Conservation (phyloP, 2,113 vertebrate genomes). For the Hippolais icterina region DNA sequence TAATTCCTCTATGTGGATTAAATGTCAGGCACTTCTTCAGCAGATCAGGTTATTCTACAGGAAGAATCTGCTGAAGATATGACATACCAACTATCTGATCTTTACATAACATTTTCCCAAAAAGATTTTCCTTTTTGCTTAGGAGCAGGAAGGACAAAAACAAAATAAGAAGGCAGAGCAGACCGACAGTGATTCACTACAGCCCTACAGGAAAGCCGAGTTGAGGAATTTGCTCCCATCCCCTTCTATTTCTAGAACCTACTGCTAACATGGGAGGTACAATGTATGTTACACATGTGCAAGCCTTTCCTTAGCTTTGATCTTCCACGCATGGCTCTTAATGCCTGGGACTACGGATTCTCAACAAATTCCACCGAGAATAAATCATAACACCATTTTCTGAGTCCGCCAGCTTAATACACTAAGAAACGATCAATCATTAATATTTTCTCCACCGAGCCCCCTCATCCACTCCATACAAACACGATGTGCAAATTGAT, state of each 20-base stretch:
- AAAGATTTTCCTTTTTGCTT: background rate
- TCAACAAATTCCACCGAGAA: background rate
- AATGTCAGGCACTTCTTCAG: background rate
- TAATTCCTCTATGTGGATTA: background rate
- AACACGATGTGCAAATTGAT: background rate
- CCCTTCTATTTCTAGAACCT: slow-evolving; percentile 22
- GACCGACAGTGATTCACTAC: slow-evolving; percentile 17
- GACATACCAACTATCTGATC: background rate
- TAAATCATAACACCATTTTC: background rate
- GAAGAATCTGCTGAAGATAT: background rate
- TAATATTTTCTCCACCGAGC: background rate
- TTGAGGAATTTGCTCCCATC: background rate
- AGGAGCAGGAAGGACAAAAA: slow-evolving; percentile 27
- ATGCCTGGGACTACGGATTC: background rate
- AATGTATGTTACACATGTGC: background rate
- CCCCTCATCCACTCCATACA: background rate
- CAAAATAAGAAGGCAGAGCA: background rate
- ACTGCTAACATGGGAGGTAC: background rate
- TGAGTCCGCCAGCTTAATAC: background rate
- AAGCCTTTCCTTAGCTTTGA: background rate
- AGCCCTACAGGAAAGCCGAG: background rate
- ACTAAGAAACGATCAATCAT: background rate
- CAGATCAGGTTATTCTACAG: background rate
- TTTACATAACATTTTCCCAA: background rate
- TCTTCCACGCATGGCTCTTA: background rate